Base-by-base conservation (phyloP, 2,888 invertebrate species). In the Xanthorhoe spadicearia region DNA sequence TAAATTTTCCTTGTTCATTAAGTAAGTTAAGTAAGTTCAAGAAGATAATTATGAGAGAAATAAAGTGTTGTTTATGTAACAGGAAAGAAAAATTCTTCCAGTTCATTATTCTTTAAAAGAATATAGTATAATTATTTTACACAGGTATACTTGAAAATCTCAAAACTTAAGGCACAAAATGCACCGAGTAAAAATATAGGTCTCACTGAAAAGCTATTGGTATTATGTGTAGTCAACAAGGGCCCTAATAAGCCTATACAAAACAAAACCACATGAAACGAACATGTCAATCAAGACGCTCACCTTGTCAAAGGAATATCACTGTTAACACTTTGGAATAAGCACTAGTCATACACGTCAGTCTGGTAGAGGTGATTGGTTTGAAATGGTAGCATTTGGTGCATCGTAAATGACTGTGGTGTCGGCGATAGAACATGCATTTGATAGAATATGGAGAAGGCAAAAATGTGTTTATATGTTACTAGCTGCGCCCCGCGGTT, bases 361-460 rank as follows among this genome's bases (percentile, higher is more conserved):
- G 83, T 77, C 80, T 80, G 69, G 72, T 72, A 68, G 80, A 83
- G 82, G 82, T 83, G 83, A 83, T 86, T 80, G 88, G 81, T 84
- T 80, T 75, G 78, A 85, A 90, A 86, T 90, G 90, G 79, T 77
- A 82, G 83, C 80, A 86, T 81, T 58, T 64, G 74, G 74, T 77
- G 75, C 76, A 78, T 72, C 68, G 70, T 66, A 70, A 66, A 69
- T 76, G 74, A 75, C 75, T 78, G 64, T 71, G 76, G 71, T 74
- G 64, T 71, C 70, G 75, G 70, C 72, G 72, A 75, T 74, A 73
- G 74, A 58, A 66, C 63, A 67, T 66, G 68, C 15, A 62, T 17
- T 48, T 8, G 3, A n/a, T 53, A 18, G 53, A 38, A 50, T 18
- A 56, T 76, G 75, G 78, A 81, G 71, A 57, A 70, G 80, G 81